Percentiles rank a stretch among this genome's conserved stretches.
These are phyloP conservation scores for Apistogramma diplotaenia DNA, from an alignment of 2,113 vertebrate species.

Conservation along the genomic window DNA sequence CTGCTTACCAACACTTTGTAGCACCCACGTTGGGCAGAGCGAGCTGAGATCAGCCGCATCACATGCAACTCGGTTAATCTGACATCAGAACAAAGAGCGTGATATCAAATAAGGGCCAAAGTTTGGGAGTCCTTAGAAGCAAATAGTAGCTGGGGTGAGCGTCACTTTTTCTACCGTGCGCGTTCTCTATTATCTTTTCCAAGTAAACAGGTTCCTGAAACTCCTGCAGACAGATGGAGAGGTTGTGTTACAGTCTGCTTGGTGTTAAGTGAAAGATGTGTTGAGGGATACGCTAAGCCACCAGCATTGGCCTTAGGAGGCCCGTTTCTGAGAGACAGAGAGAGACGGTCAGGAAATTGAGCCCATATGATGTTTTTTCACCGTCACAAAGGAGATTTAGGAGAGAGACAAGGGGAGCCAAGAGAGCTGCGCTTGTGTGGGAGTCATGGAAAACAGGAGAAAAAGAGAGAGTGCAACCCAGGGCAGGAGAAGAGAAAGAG, in stretches of 20 bases:
- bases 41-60: constrained; percentile 1
- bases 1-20: constrained; percentile 17
- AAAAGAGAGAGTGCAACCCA: constrained; percentile 49
- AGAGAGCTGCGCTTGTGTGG: constrained; percentile 66
- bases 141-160: constrained; percentile 9
- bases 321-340: constrained; percentile 59
- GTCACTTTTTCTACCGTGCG: constrained; percentile 2
- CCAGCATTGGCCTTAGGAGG: constrained; percentile 66
- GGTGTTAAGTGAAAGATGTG: constrained; percentile 63
- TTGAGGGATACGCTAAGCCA: constrained; percentile 61
- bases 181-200: constrained; percentile 50
- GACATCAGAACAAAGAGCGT: not conserved
- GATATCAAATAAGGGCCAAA: constrained; percentile 4
- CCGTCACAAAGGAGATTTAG: constrained; percentile 73
- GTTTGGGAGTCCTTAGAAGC: not conserved
- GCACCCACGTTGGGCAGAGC: constrained; percentile 20
- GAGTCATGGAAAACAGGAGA: constrained; percentile 74
- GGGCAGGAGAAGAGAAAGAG: constrained; percentile 45
- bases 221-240: constrained; percentile 39
- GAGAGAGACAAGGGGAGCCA: constrained; percentile 66
- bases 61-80: not conserved
- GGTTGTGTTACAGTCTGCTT: constrained; percentile 57
- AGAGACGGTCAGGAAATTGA: constrained; percentile 77
- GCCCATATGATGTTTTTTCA: constrained; percentile 80
- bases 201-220: constrained; percentile 55